phyloP scores from a whole-genome alignment of 2,113 vertebrate genomes.

The Gymnogyps californianus region DNA sequence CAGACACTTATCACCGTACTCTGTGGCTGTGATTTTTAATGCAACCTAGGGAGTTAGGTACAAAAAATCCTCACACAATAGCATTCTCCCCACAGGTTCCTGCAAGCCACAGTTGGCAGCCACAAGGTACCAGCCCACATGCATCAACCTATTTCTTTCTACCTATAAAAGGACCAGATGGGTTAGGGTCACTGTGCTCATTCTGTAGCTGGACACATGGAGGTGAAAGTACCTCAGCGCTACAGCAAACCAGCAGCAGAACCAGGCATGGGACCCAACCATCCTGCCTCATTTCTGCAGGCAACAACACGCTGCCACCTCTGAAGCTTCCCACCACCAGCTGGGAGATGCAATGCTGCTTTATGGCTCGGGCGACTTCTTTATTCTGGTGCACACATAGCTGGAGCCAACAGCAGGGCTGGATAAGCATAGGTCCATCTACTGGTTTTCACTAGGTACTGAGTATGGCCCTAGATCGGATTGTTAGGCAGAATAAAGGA shows the following conservation, averaged over 20 bases:
- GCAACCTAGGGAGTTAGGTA: neutral
- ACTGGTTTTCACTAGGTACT: neutral
- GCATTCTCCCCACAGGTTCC: neutral
- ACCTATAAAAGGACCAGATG: neutral
- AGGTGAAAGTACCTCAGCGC: neutral
- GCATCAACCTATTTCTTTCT: neutral
- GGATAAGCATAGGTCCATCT: neutral
- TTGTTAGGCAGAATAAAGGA: neutral
- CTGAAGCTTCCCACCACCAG: neutral
- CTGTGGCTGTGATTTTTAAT: neutral
- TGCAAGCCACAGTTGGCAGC: neutral
- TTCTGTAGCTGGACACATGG: neutral
- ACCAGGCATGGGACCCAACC: neutral
- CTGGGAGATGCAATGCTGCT: neutral
- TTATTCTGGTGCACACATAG: neutral
- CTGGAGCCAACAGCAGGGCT: neutral
- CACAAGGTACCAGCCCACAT: neutral
- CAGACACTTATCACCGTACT: neutral
- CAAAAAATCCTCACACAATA: neutral
- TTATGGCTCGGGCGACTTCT: neutral
- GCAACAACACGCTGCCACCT: fast-evolving
- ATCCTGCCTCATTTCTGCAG: neutral
- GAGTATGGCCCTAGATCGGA: fast-evolving
- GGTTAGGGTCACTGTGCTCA: neutral
- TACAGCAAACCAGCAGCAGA: neutral